phyloP scores from a whole-genome alignment of 2,113 vertebrate genomes.

The Saguinus imperator region DNA sequence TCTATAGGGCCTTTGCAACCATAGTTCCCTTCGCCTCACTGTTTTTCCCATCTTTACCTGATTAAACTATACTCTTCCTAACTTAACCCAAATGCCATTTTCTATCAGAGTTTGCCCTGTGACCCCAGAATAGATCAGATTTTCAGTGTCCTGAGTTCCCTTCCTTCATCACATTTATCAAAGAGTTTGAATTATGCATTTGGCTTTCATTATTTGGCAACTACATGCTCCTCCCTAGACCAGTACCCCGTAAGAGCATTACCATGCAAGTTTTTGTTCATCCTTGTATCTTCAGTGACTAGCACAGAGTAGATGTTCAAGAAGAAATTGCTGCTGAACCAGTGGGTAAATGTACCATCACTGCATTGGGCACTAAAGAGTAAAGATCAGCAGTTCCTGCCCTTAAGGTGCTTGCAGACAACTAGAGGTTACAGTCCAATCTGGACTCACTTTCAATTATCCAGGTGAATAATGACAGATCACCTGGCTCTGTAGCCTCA shows the following conservation, averaged over 20 bases:
- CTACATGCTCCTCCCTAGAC: neutral
- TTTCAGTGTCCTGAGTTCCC: neutral
- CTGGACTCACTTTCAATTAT: neutral
- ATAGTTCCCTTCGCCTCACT: neutral
- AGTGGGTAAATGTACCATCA: neutral
- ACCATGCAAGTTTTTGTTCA: neutral
- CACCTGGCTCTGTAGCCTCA: neutral
- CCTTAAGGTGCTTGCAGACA: neutral
- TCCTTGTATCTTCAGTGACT: neutral
- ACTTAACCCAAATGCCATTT: neutral
- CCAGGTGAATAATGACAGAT: neutral
- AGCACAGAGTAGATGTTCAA: neutral
- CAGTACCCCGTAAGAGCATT: neutral
- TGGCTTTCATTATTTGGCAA: neutral
- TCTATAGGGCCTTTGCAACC: neutral
- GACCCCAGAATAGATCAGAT: neutral
- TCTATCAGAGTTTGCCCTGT: neutral
- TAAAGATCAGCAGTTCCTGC: neutral
- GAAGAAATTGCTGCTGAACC: neutral
- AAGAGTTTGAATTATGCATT: neutral
- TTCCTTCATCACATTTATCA: neutral
- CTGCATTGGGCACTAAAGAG: neutral
- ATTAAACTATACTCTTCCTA: neutral
- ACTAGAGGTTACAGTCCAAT: neutral
- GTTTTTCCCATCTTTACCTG: neutral